A percentile compares a stretch with the other conserved stretches of the same genome.
phyloP scores from a whole-genome alignment of 2,797 vertebrate species.

The Thripadectes ignobilis region DNA sequence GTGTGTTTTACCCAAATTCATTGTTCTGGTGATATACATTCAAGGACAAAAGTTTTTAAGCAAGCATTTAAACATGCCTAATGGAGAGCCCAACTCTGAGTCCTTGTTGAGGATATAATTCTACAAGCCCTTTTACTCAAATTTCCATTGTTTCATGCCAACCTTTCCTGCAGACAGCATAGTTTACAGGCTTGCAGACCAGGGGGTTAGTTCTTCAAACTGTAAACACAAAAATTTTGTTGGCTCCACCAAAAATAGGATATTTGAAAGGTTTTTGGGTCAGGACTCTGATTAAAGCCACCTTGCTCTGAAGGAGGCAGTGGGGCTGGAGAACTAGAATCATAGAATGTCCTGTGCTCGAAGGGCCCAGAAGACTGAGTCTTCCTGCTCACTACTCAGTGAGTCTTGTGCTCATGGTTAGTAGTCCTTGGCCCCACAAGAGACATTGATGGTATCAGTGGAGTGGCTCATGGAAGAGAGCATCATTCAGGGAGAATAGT shows the following conservation, averaged over 20 bases:
- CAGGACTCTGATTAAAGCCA: neutral
- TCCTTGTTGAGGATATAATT: neutral
- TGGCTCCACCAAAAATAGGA: neutral
- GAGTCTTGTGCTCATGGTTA: fast-evolving
- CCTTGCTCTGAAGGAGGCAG: neutral
- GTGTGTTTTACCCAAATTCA: neutral
- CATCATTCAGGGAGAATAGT: fast-evolving
- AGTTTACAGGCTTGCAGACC: neutral
- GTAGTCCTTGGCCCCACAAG: neutral
- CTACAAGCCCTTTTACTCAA: neutral
- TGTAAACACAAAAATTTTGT: neutral
- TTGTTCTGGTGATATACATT: neutral
- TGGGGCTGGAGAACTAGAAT: neutral
- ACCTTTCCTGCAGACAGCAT: neutral
- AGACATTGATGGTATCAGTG: no score
- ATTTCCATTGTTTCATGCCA: neutral
- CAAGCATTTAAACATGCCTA: neutral
- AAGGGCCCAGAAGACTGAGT: neutral
- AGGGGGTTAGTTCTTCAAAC: neutral
- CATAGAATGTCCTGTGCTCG: no score
- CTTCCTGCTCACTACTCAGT: neutral
- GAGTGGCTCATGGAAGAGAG: neutral
- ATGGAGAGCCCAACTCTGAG: neutral
- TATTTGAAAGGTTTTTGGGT: neutral
- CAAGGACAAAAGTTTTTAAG: neutral